Evolutionary conservation across 2,888 invertebrate genomes (phyloP).

Genomic region (Torymus texanus): DNA sequence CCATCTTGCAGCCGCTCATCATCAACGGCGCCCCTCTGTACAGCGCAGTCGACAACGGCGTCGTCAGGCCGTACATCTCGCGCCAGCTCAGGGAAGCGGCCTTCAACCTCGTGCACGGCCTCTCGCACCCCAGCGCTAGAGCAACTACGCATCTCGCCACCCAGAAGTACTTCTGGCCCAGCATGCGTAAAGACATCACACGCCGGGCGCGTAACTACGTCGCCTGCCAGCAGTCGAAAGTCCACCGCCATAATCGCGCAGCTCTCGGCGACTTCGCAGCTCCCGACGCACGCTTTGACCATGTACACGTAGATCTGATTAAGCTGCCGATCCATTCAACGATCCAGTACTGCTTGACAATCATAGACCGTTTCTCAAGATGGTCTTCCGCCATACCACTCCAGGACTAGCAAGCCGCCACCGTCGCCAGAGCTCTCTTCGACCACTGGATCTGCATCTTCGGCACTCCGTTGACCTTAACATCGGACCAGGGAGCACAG

Average conservation of each 20-base stretch:
- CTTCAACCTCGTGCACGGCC: conserved; percentile 57
- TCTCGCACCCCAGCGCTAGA: conserved; percentile 58
- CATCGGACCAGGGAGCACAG: too few relatives aligned
- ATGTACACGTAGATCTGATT: conserved; percentile 34
- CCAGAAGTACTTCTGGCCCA: conserved; percentile 12
- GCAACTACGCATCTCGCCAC: conserved; percentile 11
- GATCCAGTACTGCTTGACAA: too few relatives aligned
- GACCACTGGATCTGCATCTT: too few relatives aligned
- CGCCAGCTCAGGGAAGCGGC: conserved; percentile 51
- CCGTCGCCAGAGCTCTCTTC: too few relatives aligned
- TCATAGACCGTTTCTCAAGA: too few relatives aligned
- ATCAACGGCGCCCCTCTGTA: not conserved
- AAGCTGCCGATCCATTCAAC: too few relatives aligned
- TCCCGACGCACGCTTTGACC: conserved; percentile 38
- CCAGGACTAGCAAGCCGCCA: too few relatives aligned
- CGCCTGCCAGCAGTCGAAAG: conserved; percentile 39
- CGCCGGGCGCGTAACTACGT: conserved; percentile 35
- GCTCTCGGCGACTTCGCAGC: conserved; percentile 16
- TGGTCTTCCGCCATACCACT: too few relatives aligned
- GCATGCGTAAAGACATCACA: conserved; percentile 16
- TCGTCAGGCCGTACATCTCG: conserved; percentile 59
- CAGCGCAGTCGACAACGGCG: not conserved
- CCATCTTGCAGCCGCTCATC: conserved; percentile 15
- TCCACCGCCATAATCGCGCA: conserved; percentile 23
- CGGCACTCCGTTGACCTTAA: too few relatives aligned